Base-by-base conservation (phyloP, 53 echinoderm and acorn worm genomes). In the Stichopus horrens region DNA sequence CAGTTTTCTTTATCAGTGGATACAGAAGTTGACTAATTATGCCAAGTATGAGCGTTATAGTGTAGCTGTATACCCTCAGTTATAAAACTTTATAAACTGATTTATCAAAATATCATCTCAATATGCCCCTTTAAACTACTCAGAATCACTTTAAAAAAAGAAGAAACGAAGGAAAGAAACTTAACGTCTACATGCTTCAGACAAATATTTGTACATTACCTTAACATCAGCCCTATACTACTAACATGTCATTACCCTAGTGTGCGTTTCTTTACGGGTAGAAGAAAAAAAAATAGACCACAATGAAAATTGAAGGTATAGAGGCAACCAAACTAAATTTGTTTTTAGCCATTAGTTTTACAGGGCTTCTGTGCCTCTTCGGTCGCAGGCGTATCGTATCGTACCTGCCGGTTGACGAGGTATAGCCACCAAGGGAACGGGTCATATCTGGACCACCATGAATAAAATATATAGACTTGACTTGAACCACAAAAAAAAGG, bases 361-460 rank as follows among this genome's bases (percentile, higher is more conserved):
- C 81, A 57, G 58, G 57, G 81, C 81, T 81, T 54, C 81, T 81
- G 81, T 56, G 81, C 55, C 81, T 16, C 20, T 55, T 9, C 56
- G 57, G 81, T 55, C 58, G 57, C 57, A 56, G 9, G 56, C 55
- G 57, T 81, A 21, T 81, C 58, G 56, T 58, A n/a, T 13, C 58
- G 55, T 81, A 56, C 81, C 81, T 81, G 81, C 57, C 79, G 58
- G n/a, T 22, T 8, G 21, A 7, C 58, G 9, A 21, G 57, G 81
- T 81, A 81, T 81, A 22, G 55, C 22, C 81, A 81, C 81, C 81
- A 81, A 56, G 81, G 81, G 81, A 81, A 58, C 56, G 20, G 57
- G 20, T 18, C 81, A 81, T 81, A 55, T n/a, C 20, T 14, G 57
- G 81, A 81, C 81, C 81, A 81, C 81, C 81, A 81, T 81, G 81